Evolutionary conservation across 2,113 vertebrate species (phyloP).

Genomic region (Canis aureus): DNA sequence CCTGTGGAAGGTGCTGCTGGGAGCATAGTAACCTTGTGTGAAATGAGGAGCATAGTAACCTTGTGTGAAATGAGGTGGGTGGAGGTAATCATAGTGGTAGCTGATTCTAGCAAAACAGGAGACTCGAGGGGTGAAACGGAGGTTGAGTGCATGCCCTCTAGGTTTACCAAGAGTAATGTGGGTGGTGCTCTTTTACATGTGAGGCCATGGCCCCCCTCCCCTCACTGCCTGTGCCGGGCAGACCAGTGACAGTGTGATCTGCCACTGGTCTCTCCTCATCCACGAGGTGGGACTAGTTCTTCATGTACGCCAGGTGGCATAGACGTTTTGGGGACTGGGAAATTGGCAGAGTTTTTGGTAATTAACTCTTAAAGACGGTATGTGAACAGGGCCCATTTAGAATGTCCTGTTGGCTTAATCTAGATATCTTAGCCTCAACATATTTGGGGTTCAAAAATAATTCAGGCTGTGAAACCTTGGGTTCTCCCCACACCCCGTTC

Average conservation of each 20-base stretch:
- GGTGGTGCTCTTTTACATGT: fast-evolving
- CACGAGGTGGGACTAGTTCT: fast-evolving
- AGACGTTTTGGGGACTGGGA: not conserved
- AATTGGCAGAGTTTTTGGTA: not conserved
- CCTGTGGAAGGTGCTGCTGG: not conserved
- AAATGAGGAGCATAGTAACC: fast-evolving
- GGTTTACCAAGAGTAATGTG: fast-evolving
- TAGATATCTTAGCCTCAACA: fast-evolving
- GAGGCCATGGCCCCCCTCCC: not conserved
- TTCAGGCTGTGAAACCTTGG: fast-evolving
- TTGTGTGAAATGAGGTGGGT: not conserved
- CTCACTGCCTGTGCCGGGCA: not conserved
- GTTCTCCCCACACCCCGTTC: fast-evolving
- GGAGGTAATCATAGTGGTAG: fast-evolving
- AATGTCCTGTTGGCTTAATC: fast-evolving
- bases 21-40: fast-evolving
- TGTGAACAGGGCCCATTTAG: fast-evolving
- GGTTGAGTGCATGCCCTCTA: not conserved
- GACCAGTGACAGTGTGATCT: not conserved
- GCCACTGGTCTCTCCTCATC: not conserved
- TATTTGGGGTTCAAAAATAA: not conserved
- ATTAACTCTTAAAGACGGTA: not conserved
- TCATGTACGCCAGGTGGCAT: fast-evolving
- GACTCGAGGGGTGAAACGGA: fast-evolving
- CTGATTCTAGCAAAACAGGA: not conserved